Evolutionary conservation across 2,113 vertebrate species (phyloP), one percentile per base, ranked within the genome.

Genomic region (Indicator indicator): DNA sequence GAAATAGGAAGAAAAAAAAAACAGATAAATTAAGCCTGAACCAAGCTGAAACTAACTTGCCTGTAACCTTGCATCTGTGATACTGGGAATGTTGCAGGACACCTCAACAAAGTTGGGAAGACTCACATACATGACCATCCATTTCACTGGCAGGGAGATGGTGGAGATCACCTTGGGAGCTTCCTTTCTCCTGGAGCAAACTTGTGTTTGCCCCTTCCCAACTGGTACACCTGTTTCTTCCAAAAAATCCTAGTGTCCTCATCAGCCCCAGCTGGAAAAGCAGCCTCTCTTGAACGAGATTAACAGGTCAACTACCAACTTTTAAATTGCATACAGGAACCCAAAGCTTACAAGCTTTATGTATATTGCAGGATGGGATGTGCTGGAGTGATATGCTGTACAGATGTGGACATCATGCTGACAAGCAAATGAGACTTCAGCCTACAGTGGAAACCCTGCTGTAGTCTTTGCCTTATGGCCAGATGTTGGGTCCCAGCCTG

Each of bases 361-460:
- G 2, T 13, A 0, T 28, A 24, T 40, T 62, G 38, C 44, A 16
- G 55, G 28, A 11, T 67, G 52, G 36, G 27, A 54, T n/a, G 36
- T 4, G 2, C 40, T 65, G 44, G 38, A 44, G n/a, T 33, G 9
- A 15, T n/a, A 9, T 21, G 20, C 14, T 0, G 0, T 54, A 9
- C 13, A 32, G 65, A 56, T 42, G 9, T 33, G 77, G 44, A 13
- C 8, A 48, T 42, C 14, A 69, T 40, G 18, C 16, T 40, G 69
- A 60, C 32, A 13, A 60, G 28, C 44, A 87, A 32, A 36, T 5
- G 33, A 48, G 55, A 40, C 9, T 19, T 84, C 27, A 60, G 48
- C n/a, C 54, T 26, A 2, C 0, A 1, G 30, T 1, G 3, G 26
- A 48, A 86, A 24, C 21, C 13, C 13, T 44, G 38, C 24, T 1